Percentiles rank a stretch among this genome's conserved stretches.
phyloP scores from a whole-genome alignment of 2,797 vertebrate genomes.

The Catharus ustulatus region DNA sequence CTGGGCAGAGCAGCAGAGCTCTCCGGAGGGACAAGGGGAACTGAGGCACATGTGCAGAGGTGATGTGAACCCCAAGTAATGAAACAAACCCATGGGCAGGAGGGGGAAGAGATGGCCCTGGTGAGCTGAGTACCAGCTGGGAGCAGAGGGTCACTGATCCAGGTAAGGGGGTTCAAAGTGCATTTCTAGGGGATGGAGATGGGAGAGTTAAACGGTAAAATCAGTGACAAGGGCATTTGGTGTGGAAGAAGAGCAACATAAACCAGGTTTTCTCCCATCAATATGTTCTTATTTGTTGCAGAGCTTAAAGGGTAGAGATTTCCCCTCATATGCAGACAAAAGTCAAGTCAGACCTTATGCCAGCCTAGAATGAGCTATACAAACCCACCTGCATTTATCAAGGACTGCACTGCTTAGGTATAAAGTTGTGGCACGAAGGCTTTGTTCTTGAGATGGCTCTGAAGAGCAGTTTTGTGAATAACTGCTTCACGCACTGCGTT shows the following conservation, averaged over 20 bases:
- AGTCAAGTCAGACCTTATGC: not conserved
- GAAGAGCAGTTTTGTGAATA: not conserved
- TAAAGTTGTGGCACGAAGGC: not conserved
- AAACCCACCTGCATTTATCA: not conserved
- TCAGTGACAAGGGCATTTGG: not conserved
- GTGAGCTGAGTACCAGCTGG: not conserved
- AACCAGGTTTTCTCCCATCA: not conserved
- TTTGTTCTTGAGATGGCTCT: not conserved
- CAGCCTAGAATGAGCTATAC: not conserved
- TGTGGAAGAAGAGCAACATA: not conserved
- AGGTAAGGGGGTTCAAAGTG: not conserved
- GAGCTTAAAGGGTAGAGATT: not conserved
- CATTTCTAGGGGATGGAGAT: not conserved
- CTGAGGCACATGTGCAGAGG: not conserved
- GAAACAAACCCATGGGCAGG: not conserved
- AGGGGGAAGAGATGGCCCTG: not conserved
- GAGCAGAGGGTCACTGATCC: not conserved
- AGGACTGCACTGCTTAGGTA: not conserved
- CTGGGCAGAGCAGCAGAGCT: conserved; percentile 50
- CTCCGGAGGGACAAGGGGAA: fast-evolving
- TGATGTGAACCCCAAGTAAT: not conserved
- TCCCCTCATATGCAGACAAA: not conserved
- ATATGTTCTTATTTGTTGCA: fast-evolving
- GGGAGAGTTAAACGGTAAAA: not conserved
- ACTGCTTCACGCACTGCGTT: not conserved